A percentile compares a stretch with the other conserved stretches of the same genome.
phyloP scores from a whole-genome alignment of 1,140 invertebrate genomes.

The Cyphomyrmex costatus region DNA sequence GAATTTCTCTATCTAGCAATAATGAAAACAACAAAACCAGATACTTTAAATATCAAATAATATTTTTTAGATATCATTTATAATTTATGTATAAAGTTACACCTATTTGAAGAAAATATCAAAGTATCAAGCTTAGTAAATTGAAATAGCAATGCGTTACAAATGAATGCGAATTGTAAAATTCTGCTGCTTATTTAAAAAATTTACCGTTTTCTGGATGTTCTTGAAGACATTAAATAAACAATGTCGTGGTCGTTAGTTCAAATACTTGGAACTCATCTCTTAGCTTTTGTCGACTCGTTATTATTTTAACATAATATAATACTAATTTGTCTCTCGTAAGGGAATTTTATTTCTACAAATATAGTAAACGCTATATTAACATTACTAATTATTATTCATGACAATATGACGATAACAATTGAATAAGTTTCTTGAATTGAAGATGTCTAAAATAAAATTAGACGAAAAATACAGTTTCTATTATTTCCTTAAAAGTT shows the following conservation, averaged over 20 bases:
- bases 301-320: slow-evolving; percentile 27
- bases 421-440: not conserved
- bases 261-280: slow-evolving; percentile 22
- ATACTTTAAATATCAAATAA: not conserved
- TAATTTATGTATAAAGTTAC: not conserved
- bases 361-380: not conserved
- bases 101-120: not conserved
- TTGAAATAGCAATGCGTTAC: not conserved
- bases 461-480: slow-evolving; percentile 2
- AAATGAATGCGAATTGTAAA: slow-evolving; percentile 3
- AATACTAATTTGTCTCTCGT: slow-evolving; percentile 18
- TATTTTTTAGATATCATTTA: not conserved
- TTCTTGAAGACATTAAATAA: slow-evolving; percentile 7
- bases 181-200: slow-evolving; percentile 5
- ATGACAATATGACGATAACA: not conserved
- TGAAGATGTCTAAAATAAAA: slow-evolving; percentile 6
- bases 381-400: not conserved
- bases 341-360: not conserved
- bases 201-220: not conserved
- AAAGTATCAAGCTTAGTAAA: not conserved
- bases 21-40: not conserved
- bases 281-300: not conserved
- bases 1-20: not conserved
- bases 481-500: not conserved
- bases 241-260: not conserved